Conservation (phyloP, 2,797 vertebrate genomes). For the Erpetoichthys calabaricus region DNA sequence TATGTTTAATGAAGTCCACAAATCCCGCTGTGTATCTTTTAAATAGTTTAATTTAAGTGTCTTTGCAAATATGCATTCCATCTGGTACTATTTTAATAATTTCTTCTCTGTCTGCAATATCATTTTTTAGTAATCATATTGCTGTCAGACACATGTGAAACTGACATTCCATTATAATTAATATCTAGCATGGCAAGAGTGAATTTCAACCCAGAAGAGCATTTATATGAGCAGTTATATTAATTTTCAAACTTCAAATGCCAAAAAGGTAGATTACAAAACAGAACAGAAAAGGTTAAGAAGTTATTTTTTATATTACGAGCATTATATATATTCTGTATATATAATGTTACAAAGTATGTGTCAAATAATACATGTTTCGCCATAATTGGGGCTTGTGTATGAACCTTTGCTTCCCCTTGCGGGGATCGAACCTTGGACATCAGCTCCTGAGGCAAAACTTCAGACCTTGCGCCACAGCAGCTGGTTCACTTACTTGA, state of each 20-base stretch:
- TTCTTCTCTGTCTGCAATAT: conserved; percentile 32
- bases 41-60: conserved; percentile 32
- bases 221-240: conserved; percentile 38
- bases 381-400: too few species aligned
- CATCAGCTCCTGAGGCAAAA: too few species aligned
- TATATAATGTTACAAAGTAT: too few species aligned
- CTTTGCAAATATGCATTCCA: conserved; percentile 18
- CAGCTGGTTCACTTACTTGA: too few species aligned
- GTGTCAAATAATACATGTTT: too few species aligned
- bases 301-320: background rate
- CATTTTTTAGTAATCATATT: conserved; percentile 40
- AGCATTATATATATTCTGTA: too few species aligned
- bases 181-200: conserved; percentile 39
- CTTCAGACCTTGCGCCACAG: too few species aligned
- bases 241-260: conserved; percentile 27
- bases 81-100: conserved; percentile 45
- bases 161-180: conserved; percentile 43
- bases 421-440: too few species aligned
- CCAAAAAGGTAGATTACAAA: background rate
- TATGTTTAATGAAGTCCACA: conserved; percentile 38
- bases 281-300: conserved; percentile 1
- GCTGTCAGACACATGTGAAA: conserved; percentile 35
- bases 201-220: conserved; percentile 37
- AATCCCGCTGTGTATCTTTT: conserved; percentile 35
- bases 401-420: too few species aligned